A percentile compares a stretch with the other conserved stretches of the same genome.
Evolutionary conservation across 2,113 vertebrate species (phyloP).

Genomic region (Piaya cayana): DNA sequence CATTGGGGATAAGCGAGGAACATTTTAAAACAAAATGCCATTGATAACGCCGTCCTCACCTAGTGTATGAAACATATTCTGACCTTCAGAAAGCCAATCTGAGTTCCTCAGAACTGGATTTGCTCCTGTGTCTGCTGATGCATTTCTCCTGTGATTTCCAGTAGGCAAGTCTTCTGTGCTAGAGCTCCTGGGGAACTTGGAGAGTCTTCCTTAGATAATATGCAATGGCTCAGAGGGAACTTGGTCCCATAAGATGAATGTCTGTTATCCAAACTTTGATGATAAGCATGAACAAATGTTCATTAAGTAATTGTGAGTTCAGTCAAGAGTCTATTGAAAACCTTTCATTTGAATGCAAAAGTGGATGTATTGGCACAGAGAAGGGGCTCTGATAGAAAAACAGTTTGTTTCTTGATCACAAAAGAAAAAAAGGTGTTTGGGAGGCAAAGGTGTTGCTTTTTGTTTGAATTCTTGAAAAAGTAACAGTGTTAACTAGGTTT

Average conservation of each 20-base stretch:
- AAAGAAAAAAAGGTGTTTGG: background rate
- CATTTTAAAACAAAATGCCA: background rate
- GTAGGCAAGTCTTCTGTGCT: background rate
- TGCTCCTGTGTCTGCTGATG: background rate
- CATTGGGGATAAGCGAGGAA: background rate
- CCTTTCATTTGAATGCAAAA: background rate
- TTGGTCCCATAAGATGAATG: background rate
- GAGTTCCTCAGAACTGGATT: background rate
- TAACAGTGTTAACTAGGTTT: background rate
- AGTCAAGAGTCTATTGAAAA: background rate
- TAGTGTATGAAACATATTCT: background rate
- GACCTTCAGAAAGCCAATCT: background rate
- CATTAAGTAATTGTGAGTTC: background rate
- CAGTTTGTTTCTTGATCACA: background rate
- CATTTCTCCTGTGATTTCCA: conserved; percentile 1
- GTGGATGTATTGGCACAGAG: background rate
- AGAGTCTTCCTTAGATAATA: background rate
- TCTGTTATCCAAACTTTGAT: background rate
- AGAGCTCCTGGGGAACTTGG: background rate
- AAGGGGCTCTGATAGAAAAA: background rate
- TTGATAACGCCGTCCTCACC: background rate
- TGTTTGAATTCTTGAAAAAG: background rate
- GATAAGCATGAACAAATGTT: background rate
- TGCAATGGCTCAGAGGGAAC: background rate
- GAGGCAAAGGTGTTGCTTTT: background rate